Evolutionary conservation across 92 coral and sea anemone genomes (phyloP).

Genomic region (Palythoa caribaeorum): DNA sequence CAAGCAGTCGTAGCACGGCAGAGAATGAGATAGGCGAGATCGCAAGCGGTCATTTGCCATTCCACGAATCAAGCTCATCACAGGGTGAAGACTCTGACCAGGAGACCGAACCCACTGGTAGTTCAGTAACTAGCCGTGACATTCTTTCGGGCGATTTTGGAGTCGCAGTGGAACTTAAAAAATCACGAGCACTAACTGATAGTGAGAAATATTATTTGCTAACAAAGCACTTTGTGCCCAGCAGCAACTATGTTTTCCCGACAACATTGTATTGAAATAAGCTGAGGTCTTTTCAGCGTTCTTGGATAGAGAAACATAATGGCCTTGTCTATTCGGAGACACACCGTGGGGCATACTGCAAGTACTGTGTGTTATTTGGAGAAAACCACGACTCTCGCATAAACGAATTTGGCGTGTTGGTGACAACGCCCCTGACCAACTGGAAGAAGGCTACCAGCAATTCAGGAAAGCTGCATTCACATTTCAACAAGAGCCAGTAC

Average conservation of each 20-base stretch:
- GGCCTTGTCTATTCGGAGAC: constrained; percentile 27
- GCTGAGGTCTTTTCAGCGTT: constrained; percentile 47
- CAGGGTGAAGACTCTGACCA: constrained; percentile 25
- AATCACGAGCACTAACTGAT: constrained; percentile 42
- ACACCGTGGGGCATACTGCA: too few relatives aligned
- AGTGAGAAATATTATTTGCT: constrained; percentile 40
- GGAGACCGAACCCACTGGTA: constrained; percentile 10
- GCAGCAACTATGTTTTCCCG: constrained; percentile 33
- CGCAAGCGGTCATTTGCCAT: constrained; percentile 4
- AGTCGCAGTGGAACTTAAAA: background rate
- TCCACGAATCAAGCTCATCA: constrained; percentile 16
- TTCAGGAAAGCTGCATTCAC: constrained; percentile 33
- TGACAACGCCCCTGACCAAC: constrained; percentile 38
- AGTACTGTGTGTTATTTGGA: background rate
- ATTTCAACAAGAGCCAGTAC: constrained; percentile 26
- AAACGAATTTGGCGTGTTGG: constrained; percentile 35
- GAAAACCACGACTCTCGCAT: constrained; percentile 40
- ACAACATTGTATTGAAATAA: constrained; percentile 41
- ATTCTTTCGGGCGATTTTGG: constrained; percentile 24
- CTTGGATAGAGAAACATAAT: constrained; percentile 46
- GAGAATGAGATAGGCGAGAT: constrained; percentile 10
- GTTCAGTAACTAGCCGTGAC: constrained; percentile 8
- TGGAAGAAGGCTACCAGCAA: constrained; percentile 27
- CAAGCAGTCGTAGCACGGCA: constrained; percentile 25
- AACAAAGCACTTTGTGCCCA: constrained; percentile 54